Base-by-base conservation (phyloP, 1,140 invertebrate genomes). In the Lanistes nyassanus region DNA sequence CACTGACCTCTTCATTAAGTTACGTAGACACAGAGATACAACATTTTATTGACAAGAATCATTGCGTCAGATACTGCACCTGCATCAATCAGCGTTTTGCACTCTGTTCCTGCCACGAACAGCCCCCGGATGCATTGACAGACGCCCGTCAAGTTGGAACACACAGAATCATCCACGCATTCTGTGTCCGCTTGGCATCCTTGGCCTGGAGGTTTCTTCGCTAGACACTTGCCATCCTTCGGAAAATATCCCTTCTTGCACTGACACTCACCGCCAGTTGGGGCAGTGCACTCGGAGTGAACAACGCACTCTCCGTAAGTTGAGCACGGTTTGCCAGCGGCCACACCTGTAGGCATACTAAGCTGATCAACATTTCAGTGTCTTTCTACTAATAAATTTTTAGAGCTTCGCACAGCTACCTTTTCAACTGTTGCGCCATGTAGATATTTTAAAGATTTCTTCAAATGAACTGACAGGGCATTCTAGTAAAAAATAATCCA, bases 301-400 rank as follows among this genome's bases (percentile, higher is more conserved):
- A 70, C 53, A 23, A 78, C 39, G 39, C 76, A 78, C 67, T 78
- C 72, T n/a, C 58, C 73, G 9, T 65, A 23, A 13, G 67, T 53
- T 31, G 47, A 36, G 65, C 76, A 78, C 7, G 42, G 26, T 6
- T 64, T 29, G 6, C 65, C 72, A 5, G 73, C 72, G 34, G 55
- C 21, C 2, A 71, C n/a, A 36, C 76, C 70, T 72, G 55, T 7
- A n/a, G n/a, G n/a, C n/a, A n/a, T n/a, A n/a, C n/a, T n/a, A n/a
- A n/a, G n/a, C n/a, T n/a, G n/a, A n/a, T n/a, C n/a, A n/a, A n/a
- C n/a, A n/a, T n/a, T n/a, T n/a, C n/a, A n/a, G n/a, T n/a, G n/a
- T n/a, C n/a, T n/a, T n/a, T n/a, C n/a, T n/a, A n/a, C n/a, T n/a
- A n/a, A n/a, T n/a, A n/a, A n/a, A n/a, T n/a, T n/a, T n/a, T n/a